These are phyloP conservation scores for Polyploca ridens DNA, from an alignment of 2,888 invertebrate genomes.

Conservation along the genomic window DNA sequence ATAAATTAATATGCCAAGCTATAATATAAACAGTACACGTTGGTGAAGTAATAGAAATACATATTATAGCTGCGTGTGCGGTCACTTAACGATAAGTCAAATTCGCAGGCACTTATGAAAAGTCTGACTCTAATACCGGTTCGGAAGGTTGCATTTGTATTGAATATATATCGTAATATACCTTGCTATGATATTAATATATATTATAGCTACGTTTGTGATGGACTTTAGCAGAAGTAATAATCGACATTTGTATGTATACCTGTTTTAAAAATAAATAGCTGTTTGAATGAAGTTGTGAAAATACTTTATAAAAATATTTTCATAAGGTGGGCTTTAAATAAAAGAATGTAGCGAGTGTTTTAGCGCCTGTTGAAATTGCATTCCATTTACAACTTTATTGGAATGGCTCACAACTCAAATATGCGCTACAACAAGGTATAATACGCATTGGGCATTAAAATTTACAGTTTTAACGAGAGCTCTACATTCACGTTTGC, in stretches of 20 bases:
- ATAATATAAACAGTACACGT: too few relatives aligned
- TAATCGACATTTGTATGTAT: not conserved
- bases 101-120: too few relatives aligned
- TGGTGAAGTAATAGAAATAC: too few relatives aligned
- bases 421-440: not conserved
- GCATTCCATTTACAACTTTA: not conserved
- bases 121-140: too few relatives aligned
- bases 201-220: too few relatives aligned
- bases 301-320: not conserved
- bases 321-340: not conserved
- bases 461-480: constrained; percentile 26
- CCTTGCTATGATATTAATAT: too few relatives aligned
- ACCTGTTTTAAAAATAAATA: not conserved
- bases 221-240: not conserved
- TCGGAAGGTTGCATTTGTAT: too few relatives aligned
- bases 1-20: too few relatives aligned
- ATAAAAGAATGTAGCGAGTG: not conserved
- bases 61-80: too few relatives aligned
- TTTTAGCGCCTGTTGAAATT: not conserved
- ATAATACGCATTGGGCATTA: constrained; percentile 18
- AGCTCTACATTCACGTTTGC: constrained; percentile 25
- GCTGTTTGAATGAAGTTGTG: not conserved
- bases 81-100: too few relatives aligned
- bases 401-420: not conserved
- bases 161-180: too few relatives aligned